These are phyloP conservation scores for Rhabdomys dilectus DNA, from an alignment of 2,113 vertebrate genomes.

Conservation along the genomic window DNA sequence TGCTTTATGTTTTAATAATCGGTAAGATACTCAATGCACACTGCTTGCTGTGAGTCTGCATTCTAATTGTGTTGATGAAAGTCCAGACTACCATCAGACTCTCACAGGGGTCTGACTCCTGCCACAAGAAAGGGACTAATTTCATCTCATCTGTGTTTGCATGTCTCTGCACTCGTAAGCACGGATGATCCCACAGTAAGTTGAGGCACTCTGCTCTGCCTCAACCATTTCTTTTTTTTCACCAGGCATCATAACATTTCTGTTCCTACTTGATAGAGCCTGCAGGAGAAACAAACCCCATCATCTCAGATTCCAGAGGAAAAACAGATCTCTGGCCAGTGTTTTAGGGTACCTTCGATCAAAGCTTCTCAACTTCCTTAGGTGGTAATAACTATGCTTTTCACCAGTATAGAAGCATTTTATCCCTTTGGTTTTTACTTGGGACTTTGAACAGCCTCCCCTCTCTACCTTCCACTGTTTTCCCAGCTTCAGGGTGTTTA, in stretches of 20 bases:
- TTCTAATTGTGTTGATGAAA: not conserved
- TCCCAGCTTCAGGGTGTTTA: slow-evolving; percentile 79
- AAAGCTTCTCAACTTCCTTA: not conserved
- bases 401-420: not conserved
- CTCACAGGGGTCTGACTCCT: not conserved
- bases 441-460: not conserved
- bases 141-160: not conserved
- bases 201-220: not conserved
- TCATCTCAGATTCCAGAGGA: not conserved
- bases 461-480: slow-evolving; percentile 52
- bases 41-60: not conserved
- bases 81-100: not conserved
- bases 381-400: not conserved
- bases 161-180: not conserved
- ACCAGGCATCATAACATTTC: not conserved
- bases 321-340: not conserved
- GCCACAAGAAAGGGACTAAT: slow-evolving; percentile 2
- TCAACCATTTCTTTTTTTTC: not conserved
- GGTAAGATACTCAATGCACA: not conserved
- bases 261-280: not conserved
- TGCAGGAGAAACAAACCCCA: not conserved
- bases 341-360: not conserved
- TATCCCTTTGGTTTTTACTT: not conserved
- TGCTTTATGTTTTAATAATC: not conserved
- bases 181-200: not conserved